Evolutionary conservation across 2,113 vertebrate species (phyloP).

Genomic region (Callocephalon fimbriatum): DNA sequence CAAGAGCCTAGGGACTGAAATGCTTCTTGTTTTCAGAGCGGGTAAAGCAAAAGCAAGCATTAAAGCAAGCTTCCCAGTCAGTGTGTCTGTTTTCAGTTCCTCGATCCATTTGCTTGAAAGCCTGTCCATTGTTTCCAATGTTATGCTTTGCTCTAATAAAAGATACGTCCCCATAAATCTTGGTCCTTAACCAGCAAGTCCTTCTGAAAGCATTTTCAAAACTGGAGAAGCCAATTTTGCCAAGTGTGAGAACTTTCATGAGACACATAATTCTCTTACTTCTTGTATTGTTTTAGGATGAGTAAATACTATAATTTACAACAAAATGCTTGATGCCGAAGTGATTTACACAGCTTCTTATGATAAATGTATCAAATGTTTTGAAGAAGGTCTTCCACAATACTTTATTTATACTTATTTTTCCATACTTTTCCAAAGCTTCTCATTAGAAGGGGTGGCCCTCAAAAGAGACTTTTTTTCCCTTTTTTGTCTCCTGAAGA

Average conservation of each 20-base stretch:
- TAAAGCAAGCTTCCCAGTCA: neutral
- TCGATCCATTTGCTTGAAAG: neutral
- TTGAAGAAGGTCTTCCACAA: neutral
- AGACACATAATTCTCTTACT: neutral
- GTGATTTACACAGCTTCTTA: neutral
- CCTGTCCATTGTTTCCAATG: neutral
- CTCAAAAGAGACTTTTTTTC: neutral
- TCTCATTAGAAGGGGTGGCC: neutral
- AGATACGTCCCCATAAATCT: neutral
- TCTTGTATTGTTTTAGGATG: neutral
- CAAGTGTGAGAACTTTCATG: neutral
- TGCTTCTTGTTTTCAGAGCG: neutral
- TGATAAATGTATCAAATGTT: neutral
- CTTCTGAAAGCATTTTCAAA: neutral
- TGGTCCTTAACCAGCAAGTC: neutral
- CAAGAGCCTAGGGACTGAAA: conserved; percentile 5
- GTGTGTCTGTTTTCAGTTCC: neutral
- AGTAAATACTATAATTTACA: neutral
- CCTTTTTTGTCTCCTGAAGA: neutral
- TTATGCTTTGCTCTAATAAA: neutral
- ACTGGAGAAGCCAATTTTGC: neutral
- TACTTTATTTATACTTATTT: neutral
- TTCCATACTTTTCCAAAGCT: neutral
- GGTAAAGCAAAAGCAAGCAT: neutral
- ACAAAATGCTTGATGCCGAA: neutral